These are phyloP conservation scores for Chirona hameri DNA, from an alignment of 2,888 invertebrate species.

Conservation along the genomic window DNA sequence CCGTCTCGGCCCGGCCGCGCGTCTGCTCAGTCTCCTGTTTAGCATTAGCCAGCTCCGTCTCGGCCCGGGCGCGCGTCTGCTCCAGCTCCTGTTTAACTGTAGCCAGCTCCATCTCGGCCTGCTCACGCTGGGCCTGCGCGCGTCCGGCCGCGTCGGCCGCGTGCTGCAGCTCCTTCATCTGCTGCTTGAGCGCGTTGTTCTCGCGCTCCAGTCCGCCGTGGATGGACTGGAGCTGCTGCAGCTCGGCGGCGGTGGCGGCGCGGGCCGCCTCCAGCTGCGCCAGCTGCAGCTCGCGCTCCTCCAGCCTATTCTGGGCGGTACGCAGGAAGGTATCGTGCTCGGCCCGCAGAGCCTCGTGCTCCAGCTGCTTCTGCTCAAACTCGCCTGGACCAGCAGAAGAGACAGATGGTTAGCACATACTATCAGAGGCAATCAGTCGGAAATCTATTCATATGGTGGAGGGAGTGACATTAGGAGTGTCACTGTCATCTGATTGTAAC, in stretches of 20 bases:
- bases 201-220: constrained; percentile 28
- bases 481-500: too few species aligned
- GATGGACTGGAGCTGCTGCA: constrained; percentile 26
- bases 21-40: background rate
- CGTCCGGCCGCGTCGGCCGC: background rate
- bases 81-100: background rate
- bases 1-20: background rate
- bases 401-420: too few species aligned
- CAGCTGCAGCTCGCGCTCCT: constrained; percentile 13
- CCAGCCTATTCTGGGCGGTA: background rate
- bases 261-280: background rate
- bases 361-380: background rate
- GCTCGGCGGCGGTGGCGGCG: background rate
- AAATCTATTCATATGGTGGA: too few species aligned
- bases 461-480: too few species aligned
- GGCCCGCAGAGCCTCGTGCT: background rate
- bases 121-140: background rate
- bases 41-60: too few species aligned
- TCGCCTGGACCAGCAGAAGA: background rate
- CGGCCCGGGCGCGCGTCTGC: too few species aligned
- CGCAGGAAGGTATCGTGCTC: constrained; percentile 9
- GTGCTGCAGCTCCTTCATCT: constrained; percentile 22
- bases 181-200: constrained; percentile 28
- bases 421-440: too few species aligned
- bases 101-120: background rate